Conservation (phyloP, 2,888 invertebrate genomes). For the Julus scanicus region DNA sequence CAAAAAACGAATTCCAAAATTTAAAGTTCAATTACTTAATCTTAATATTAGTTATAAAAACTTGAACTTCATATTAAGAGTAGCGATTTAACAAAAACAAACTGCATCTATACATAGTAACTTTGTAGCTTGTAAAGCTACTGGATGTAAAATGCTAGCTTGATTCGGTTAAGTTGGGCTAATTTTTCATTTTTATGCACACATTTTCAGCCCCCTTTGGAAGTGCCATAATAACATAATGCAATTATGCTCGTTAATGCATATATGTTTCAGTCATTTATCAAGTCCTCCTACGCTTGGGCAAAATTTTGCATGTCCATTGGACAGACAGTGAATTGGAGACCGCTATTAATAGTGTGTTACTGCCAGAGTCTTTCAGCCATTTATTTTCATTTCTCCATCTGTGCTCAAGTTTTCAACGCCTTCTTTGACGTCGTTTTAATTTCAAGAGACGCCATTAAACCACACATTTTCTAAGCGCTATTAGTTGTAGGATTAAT, state of each 20-base stretch:
- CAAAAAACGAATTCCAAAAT: no score
- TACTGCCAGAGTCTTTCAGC: constrained; percentile 4
- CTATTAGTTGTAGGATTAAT: not conserved
- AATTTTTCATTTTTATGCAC: not conserved
- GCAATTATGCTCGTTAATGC: constrained; percentile 36
- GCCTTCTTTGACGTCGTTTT: constrained; percentile 24
- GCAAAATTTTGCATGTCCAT: not conserved
- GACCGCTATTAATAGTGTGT: constrained; percentile 30
- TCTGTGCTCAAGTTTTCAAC: constrained; percentile 38
- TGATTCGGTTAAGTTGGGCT: constrained; percentile 3
- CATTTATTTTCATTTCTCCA: constrained; percentile 24
- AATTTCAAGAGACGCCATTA: not conserved
- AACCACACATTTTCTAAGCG: not conserved
- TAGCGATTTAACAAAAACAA: no score
- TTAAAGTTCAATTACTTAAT: no score
- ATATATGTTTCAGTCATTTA: constrained; percentile 1
- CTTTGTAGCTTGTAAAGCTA: not conserved
- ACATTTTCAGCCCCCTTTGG: not conserved
- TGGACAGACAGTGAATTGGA: not conserved
- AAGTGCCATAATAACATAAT: constrained; percentile 17
- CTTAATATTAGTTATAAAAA: no score
- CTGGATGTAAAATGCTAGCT: not conserved
- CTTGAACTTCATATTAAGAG: no score
- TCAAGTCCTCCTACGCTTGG: not conserved
- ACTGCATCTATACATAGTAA: no score